These are phyloP conservation scores for Calyptommatus sinebrachiatus DNA, from an alignment of 2,113 vertebrate species.

Conservation along the genomic window DNA sequence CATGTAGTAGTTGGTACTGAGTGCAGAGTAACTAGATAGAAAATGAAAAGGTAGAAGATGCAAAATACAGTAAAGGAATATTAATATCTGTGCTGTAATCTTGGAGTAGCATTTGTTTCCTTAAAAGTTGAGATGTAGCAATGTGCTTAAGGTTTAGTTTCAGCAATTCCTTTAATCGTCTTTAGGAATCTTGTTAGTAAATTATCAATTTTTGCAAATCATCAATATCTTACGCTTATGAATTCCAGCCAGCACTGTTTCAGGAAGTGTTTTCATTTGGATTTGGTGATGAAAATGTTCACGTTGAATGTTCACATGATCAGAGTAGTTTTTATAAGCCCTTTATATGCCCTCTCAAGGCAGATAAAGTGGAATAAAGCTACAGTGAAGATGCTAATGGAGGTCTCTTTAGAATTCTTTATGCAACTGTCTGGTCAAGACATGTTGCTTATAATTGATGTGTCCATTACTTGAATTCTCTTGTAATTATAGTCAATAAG, in stretches of 20 bases:
- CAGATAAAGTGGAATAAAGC: constrained; percentile 79
- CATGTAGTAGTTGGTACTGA: constrained; percentile 75
- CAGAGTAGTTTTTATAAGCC: constrained; percentile 67
- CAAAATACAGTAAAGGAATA: constrained; percentile 46
- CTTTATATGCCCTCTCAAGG: constrained; percentile 73
- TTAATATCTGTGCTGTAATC: constrained; percentile 56
- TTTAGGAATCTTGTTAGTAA: constrained; percentile 42
- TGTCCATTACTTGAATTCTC: constrained; percentile 99
- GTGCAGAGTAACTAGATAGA: constrained; percentile 69
- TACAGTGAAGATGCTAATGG: constrained; percentile 91
- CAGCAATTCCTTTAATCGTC: constrained; percentile 53
- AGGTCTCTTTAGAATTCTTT: constrained; percentile 95
- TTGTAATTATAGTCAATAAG: constrained; percentile 99
- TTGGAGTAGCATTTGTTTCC: constrained; percentile 59
- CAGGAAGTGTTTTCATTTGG: constrained; percentile 45
- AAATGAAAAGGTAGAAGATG: constrained; percentile 66
- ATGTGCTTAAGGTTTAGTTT: constrained; percentile 41
- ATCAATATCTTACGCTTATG: constrained; percentile 1
- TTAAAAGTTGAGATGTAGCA: constrained; percentile 46
- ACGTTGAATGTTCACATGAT: constrained; percentile 55
- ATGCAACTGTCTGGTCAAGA: constrained; percentile 96
- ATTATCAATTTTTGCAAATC: constrained; percentile 35
- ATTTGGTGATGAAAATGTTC: constrained; percentile 49
- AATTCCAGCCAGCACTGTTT: constrained; percentile 30
- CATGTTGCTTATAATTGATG: constrained; percentile 99